Conservation (phyloP, 2,888 invertebrate species). For the Polylopha cassiicola region DNA sequence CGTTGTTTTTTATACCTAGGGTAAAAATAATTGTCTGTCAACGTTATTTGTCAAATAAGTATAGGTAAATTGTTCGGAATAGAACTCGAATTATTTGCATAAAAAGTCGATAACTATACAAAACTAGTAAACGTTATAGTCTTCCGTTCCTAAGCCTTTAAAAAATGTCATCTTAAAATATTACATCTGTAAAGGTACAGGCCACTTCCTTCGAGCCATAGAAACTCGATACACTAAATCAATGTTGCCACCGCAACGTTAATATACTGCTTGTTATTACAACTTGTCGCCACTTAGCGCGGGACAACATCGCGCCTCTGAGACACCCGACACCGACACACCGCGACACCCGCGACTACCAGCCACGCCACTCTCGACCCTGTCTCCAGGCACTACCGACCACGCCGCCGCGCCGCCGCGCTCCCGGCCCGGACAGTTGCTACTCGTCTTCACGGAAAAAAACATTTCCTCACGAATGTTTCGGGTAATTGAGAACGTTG, state of each 20-base stretch:
- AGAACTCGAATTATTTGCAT: no score
- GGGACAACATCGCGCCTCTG: constrained; percentile 47
- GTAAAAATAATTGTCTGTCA: no score
- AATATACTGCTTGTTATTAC: constrained; percentile 66
- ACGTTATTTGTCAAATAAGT: no score
- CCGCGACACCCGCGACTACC: constrained; percentile 1
- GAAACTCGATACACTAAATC: constrained; percentile 33
- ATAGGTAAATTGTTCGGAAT: no score
- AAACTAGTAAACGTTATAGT: no score
- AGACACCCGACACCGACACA: constrained; percentile 59
- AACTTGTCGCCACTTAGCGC: constrained; percentile 64
- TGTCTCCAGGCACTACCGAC: no score
- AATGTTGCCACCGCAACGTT: constrained; percentile 33
- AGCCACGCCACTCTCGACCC: constrained; percentile 1
- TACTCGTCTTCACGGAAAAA: constrained; percentile 49
- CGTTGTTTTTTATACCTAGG: no score
- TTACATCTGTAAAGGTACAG: no score
- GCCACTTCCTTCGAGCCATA: constrained; percentile 29
- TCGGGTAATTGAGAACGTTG: constrained; percentile 49
- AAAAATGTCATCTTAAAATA: constrained; percentile 9
- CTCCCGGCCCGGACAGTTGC: constrained; percentile 45
- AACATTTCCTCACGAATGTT: constrained; percentile 43
- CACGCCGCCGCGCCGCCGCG: neutral
- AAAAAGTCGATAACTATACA: no score
- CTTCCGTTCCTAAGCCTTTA: no score